Percentiles rank a stretch among this genome's conserved stretches.
Evolutionary conservation across 2,888 invertebrate genomes (phyloP).

Genomic region (Noctua janthina): DNA sequence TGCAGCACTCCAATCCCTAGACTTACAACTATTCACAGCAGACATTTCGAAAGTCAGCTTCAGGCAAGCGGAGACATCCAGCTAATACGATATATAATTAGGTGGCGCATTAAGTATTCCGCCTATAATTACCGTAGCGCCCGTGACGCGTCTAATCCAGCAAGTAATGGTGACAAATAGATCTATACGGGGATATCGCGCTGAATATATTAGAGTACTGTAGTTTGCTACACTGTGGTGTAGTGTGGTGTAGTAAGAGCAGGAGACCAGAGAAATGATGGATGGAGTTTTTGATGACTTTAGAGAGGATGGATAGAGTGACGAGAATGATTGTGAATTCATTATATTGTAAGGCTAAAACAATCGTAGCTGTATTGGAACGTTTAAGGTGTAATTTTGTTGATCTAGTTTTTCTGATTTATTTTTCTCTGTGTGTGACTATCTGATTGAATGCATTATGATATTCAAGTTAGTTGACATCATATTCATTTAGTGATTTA

Average conservation of each 20-base stretch:
- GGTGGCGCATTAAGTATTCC: conserved; percentile 84
- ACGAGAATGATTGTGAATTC: neutral
- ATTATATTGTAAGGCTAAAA: neutral
- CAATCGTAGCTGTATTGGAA: neutral
- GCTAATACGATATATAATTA: conserved; percentile 77
- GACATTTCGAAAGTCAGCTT: conserved; percentile 45
- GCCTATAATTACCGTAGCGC: conserved; percentile 84
- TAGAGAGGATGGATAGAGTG: neutral
- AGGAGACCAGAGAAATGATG: neutral
- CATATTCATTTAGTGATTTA: neutral
- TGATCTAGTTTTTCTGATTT: neutral
- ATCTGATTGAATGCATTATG: neutral
- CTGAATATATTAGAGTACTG: conserved; percentile 79
- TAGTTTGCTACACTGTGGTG: conserved; percentile 30
- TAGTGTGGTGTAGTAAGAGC: neutral
- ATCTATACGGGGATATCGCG: conserved; percentile 78
- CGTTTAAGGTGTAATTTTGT: neutral
- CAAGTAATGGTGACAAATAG: conserved; percentile 88
- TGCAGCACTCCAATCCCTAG: neutral
- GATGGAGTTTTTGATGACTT: neutral
- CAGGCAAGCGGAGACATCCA: conserved; percentile 51
- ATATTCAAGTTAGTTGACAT: neutral
- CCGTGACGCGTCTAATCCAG: conserved; percentile 85
- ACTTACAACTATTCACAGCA: conserved; percentile 14
- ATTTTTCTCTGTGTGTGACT: neutral